A percentile compares a stretch with the other conserved stretches of the same genome.
Evolutionary conservation across 2,797 vertebrate genomes (phyloP).

Genomic region (Hirundo rustica): DNA sequence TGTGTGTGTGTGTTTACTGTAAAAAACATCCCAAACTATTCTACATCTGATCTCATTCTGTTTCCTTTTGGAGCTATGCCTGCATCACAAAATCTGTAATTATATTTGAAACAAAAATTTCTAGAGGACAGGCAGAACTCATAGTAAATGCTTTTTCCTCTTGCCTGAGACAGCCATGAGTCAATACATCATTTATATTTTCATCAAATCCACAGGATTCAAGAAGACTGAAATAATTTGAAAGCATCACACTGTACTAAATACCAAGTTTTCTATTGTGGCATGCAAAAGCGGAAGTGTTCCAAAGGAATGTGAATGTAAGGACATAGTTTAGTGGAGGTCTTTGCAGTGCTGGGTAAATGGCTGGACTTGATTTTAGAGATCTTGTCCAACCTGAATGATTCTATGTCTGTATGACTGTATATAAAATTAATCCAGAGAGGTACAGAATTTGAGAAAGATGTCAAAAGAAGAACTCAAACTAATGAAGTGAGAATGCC

Average conservation of each 20-base stretch:
- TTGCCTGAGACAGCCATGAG: background rate
- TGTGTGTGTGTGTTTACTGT: too few relatives aligned
- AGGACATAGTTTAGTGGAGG: background rate
- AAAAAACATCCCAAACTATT: background rate
- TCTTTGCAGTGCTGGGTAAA: background rate
- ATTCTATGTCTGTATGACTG: background rate
- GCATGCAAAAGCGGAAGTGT: background rate
- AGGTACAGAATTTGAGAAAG: background rate
- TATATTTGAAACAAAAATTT: background rate
- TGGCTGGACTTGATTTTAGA: background rate
- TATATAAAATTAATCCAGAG: accelerated
- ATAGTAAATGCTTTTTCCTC: background rate
- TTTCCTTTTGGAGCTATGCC: background rate
- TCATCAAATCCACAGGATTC: background rate
- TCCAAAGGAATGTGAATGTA: background rate
- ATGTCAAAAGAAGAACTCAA: background rate
- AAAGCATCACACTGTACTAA: background rate
- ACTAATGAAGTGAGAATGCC: accelerated
- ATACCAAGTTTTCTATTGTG: background rate
- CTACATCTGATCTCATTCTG: background rate
- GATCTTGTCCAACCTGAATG: background rate
- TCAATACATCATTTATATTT: background rate
- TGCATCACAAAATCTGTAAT: background rate
- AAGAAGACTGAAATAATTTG: background rate
- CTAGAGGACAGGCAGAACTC: background rate